Base-by-base conservation (phyloP, 2,113 vertebrate species). In the Brachyistius frenatus region DNA sequence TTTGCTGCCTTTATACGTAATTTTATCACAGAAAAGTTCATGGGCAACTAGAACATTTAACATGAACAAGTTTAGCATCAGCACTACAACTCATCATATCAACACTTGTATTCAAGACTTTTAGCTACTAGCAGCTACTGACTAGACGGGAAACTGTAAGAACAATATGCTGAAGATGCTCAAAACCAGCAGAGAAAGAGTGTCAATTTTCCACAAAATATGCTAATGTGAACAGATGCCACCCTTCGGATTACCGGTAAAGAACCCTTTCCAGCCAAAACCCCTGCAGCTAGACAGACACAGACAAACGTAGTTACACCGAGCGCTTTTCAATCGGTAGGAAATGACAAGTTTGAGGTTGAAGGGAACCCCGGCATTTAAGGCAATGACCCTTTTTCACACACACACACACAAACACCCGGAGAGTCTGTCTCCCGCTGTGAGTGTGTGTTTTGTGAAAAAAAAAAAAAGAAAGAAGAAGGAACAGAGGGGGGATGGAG, bases 271-370 rank as follows among this genome's bases (percentile, higher is more conserved):
- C 37, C 49, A 63, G 41, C 33, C 56, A 39, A 53, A 75, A 55
- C 46, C 37, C 46, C 31, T 3, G 14, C 5, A 47, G 39, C 33
- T 0, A 8, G 3, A 62, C n/a, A 65, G 44, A 2, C 53, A 2
- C 2, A 57, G 30, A 47, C 47, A 50, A 2, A 57, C 60, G 6
- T 30, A 50, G 50, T 50, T 7, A 2, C 10, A 62, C 10, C 10
- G 37, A 15, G 32, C 41, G 35, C 23, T 11, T 41, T 3, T 30
- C 64, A 70, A 69, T 3, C 37, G n/a, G 54, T 10, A 7, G 50
- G 3, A 82, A 86, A 85, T 61, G 35, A 76, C 52, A 65, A 23
- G 62, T 86, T 79, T 74, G 56, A 67, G 56, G 56, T 61, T 47
- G 14, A 49, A 81, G 61, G 36, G 16, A 72, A 55, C 47, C 79